A percentile compares a stretch with the other conserved stretches of the same genome.
Conservation (phyloP, 2,113 vertebrate species). For the Oxyruncus cristatus region DNA sequence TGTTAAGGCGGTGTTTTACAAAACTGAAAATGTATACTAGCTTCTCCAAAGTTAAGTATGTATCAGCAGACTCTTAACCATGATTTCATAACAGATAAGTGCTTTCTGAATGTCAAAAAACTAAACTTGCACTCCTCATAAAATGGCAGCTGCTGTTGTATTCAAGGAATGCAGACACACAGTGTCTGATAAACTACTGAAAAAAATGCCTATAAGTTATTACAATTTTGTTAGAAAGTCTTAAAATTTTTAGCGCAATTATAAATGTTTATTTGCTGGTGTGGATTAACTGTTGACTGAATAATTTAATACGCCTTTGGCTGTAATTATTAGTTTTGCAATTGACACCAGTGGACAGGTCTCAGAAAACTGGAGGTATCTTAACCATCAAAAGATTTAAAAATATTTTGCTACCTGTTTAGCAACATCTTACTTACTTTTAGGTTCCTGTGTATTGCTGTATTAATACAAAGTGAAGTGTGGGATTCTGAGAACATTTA, state of each 20-base stretch:
- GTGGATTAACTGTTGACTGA: neutral
- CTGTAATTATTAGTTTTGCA: neutral
- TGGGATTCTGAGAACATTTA: neutral
- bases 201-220: neutral
- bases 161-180: neutral
- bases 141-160: neutral
- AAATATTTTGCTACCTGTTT: constrained; percentile 8
- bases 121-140: neutral
- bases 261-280: neutral
- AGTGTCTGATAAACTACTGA: neutral
- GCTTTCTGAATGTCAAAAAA: neutral
- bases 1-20: neutral
- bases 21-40: neutral
- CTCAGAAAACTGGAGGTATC: neutral
- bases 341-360: neutral
- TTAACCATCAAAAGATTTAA: neutral
- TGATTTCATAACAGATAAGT: neutral
- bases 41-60: neutral
- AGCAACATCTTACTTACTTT: neutral
- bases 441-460: neutral
- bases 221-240: neutral
- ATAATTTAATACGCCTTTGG: neutral
- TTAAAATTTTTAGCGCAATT: neutral
- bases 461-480: neutral
- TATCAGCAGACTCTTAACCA: neutral